These are phyloP conservation scores for Ametastegia equiseti DNA, from an alignment of 2,888 invertebrate genomes.

Conservation along the genomic window DNA sequence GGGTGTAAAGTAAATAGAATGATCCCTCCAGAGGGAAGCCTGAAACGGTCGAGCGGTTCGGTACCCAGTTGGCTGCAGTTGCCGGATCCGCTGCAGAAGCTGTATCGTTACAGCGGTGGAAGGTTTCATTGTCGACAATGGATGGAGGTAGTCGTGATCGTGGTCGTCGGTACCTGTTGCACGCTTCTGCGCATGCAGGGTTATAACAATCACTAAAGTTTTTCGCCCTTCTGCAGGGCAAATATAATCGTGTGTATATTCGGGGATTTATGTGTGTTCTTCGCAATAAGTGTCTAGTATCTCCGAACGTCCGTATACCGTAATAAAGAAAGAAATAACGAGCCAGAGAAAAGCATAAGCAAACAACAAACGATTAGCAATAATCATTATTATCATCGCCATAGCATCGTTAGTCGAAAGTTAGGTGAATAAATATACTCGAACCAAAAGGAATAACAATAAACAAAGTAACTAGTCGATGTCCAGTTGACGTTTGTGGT, in stretches of 20 bases:
- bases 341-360: too few species aligned
- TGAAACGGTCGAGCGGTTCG: neutral
- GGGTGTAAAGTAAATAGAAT: neutral
- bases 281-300: too few species aligned
- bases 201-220: neutral
- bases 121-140: constrained; percentile 58
- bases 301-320: too few species aligned
- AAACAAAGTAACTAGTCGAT: too few species aligned
- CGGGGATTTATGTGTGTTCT: neutral
- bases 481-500: too few species aligned
- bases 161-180: constrained; percentile 67
- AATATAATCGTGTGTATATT: neutral
- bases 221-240: neutral
- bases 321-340: too few species aligned
- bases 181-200: constrained; percentile 48
- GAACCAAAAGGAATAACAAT: too few species aligned
- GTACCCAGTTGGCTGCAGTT: neutral
- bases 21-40: neutral
- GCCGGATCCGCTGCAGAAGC: constrained; percentile 18
- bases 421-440: too few species aligned
- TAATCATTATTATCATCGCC: too few species aligned
- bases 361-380: too few species aligned
- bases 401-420: too few species aligned
- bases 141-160: constrained; percentile 58
- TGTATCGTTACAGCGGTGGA: constrained; percentile 17